Evolutionary conservation across 2,113 vertebrate genomes (phyloP).

Genomic region (Antechinus flavipes): DNA sequence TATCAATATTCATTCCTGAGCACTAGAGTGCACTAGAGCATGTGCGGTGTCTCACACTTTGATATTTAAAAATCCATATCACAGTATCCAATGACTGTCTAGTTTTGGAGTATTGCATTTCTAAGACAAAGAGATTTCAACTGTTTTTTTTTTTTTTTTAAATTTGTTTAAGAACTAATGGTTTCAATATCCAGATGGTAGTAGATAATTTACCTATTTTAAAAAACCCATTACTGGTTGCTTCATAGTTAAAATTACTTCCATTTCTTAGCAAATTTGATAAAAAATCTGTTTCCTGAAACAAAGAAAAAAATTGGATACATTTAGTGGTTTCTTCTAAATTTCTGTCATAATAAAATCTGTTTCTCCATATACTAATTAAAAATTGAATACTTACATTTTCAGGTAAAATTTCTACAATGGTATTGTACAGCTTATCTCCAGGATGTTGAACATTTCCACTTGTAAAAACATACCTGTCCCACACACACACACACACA

Average conservation of each 20-base stretch:
- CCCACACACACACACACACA: background rate
- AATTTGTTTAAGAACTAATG: background rate
- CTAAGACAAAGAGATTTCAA: background rate
- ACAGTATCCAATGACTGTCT: constrained; percentile 23
- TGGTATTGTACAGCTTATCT: constrained; percentile 90
- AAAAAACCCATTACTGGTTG: constrained; percentile 82
- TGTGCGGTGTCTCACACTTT: fast-evolving
- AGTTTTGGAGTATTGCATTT: background rate
- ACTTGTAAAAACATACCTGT: constrained; percentile 89
- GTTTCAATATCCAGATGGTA: constrained; percentile 38
- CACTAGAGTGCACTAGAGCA: background rate
- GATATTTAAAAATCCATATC: background rate
- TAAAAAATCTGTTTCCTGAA: constrained; percentile 70
- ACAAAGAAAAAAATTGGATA: constrained; percentile 34
- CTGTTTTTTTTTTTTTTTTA: background rate
- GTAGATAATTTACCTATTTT: constrained; percentile 81
- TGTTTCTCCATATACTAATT: background rate
- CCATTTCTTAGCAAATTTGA: constrained; percentile 38
- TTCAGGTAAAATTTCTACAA: constrained; percentile 87
- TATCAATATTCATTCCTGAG: background rate
- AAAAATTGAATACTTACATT: constrained; percentile 84
- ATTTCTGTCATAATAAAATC: constrained; percentile 10
- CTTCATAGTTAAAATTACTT: constrained; percentile 71
- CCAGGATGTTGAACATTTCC: constrained; percentile 86
- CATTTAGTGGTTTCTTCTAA: background rate